A percentile compares a stretch with the other conserved stretches of the same genome.
Evolutionary conservation across 2,888 invertebrate species (phyloP).

Genomic region (Zaprionus bogoriensis): DNA sequence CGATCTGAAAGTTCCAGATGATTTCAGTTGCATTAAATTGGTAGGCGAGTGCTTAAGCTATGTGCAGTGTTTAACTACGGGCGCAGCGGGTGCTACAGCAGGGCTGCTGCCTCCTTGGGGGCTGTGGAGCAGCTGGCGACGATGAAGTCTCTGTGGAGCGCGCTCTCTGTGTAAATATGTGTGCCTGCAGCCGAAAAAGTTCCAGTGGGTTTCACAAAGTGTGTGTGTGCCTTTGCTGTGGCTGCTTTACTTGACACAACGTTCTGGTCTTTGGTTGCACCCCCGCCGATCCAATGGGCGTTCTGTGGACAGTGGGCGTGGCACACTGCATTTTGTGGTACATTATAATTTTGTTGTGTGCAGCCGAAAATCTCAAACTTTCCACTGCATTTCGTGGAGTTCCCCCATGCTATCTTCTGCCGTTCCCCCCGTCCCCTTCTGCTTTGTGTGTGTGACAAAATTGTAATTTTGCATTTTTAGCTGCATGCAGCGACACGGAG

Average conservation of each 20-base stretch:
- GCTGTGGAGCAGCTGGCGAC: conserved; percentile 17
- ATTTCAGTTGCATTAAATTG: too few relatives aligned
- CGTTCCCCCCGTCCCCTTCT: conserved; percentile 41
- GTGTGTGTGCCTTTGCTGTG: conserved; percentile 62
- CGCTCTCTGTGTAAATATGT: conserved; percentile 20
- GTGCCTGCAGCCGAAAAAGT: conserved; percentile 42
- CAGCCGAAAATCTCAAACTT: conserved; percentile 64
- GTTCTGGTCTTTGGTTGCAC: conserved; percentile 24
- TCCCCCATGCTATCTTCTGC: background rate
- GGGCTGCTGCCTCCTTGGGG: background rate
- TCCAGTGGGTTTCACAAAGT: conserved; percentile 62
- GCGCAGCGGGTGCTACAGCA: background rate
- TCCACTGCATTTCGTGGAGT: conserved; percentile 15
- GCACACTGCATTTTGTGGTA: conserved; percentile 73
- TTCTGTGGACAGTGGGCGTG: conserved; percentile 53
- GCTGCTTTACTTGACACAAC: conserved; percentile 66
- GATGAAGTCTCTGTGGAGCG: conserved; percentile 46
- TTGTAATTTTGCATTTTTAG: conserved; percentile 70
- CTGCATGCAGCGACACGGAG: conserved; percentile 62
- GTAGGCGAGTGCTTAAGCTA: too few relatives aligned
- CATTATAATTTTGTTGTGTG: conserved; percentile 72
- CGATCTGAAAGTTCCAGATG: conserved; percentile 93
- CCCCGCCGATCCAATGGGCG: conserved; percentile 7
- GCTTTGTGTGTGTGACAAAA: conserved; percentile 29
- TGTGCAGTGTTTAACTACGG: too few relatives aligned